Evolutionary conservation across 2,113 vertebrate species (phyloP), one percentile per base, ranked within the genome.

Genomic region (Mixornis gularis): DNA sequence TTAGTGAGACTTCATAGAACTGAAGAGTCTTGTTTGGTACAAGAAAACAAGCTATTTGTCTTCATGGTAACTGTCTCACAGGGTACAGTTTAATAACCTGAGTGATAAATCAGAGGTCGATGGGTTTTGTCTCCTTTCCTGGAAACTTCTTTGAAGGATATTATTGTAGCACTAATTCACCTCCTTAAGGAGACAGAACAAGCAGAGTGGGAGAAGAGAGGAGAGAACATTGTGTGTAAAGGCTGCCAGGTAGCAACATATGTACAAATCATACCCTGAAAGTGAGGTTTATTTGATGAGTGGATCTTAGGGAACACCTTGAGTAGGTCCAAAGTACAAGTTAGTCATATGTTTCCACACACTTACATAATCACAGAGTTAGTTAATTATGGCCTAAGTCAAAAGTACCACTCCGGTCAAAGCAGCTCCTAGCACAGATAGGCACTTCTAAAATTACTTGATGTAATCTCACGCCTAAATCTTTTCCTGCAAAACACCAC

Each of bases 311-410:
- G 55, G 58, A 92, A 58, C 79, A 25, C 20, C 66, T 91, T 89
- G 52, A 79, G 66, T 81, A 94, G 59, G 66, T 94, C 55, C 85
- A 87, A 96, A 95, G 93, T 96, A 19, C 85, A 89, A 73, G 58
- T 64, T 48, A 68, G 29, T 85, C 62, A 79, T 17, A 69, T 6
- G 29, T 43, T 22, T 92, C 41, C 22, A 21, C 29, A 20, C 15
- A 8, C 43, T 63, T 85, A 64, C 20, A 20, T 76, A 88, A 71
- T 65, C 48, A 16, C 83, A 48, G 81, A 92, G 51, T 58, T 55
- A 83, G 66, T 79, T 82, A 72, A 90, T 82, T 76, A 69, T 59
- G 79, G 38, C 48, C 77, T 43, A 93, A 89, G 38, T 84, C 84
- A 82, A 77, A 91, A 65, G 71, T 68, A 46, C 89, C 34, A 2